phyloP scores from a whole-genome alignment of 1,140 invertebrate species.

The Drosophila sechellia region DNA sequence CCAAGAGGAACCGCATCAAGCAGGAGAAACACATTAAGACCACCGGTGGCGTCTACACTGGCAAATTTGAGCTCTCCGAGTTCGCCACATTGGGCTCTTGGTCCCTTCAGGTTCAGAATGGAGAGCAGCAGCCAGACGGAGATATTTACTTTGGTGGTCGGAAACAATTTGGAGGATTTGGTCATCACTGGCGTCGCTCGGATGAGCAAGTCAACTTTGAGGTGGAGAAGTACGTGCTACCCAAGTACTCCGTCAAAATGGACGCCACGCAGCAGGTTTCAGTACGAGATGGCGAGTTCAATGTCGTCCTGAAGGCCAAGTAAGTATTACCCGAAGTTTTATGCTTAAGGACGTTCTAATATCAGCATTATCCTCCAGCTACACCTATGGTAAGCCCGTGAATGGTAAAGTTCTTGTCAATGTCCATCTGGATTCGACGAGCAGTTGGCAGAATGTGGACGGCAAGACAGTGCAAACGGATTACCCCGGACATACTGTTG shows the following conservation, averaged over 20 bases:
- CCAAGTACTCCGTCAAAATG: constrained; percentile 95
- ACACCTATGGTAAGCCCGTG: constrained; percentile 90
- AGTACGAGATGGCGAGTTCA: constrained; percentile 92
- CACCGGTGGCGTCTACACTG: constrained; percentile 90
- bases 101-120: constrained; percentile 86
- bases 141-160: neutral
- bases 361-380: constrained; percentile 85
- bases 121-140: neutral
- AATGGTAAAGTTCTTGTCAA: constrained; percentile 89
- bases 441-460: constrained; percentile 41
- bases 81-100: constrained; percentile 94
- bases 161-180: constrained; percentile 14
- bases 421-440: constrained; percentile 84
- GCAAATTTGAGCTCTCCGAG: constrained; percentile 90
- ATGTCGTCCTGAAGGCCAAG: constrained; percentile 92
- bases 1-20: constrained; percentile 86
- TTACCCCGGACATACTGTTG: constrained; percentile 49
- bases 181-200: constrained; percentile 10
- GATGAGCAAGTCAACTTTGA: constrained; percentile 70
- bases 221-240: constrained; percentile 94
- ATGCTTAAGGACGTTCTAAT: neutral
- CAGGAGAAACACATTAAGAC: constrained; percentile 90
- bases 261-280: constrained; percentile 92
- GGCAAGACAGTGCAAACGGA: constrained; percentile 43
- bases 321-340: constrained; percentile 40